Evolutionary conservation across 2,113 vertebrate species (phyloP), one percentile per base, ranked within the genome.

Genomic region (Lophius piscatorius): DNA sequence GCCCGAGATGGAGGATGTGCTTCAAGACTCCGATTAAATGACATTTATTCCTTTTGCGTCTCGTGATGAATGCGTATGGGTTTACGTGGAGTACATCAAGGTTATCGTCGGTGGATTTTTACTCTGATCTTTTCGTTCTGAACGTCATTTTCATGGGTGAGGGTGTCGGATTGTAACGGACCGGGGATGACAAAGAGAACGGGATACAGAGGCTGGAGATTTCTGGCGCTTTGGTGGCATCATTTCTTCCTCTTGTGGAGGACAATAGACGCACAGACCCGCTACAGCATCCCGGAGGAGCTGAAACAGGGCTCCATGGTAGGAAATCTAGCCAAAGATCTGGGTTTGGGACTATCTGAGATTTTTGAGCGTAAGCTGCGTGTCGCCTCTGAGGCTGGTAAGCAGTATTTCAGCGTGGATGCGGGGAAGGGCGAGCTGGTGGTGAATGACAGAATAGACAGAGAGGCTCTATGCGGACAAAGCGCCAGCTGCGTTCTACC

Each of bases 381-480:
- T 46, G 83, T 94, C 52, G 87, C 91, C 22, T 90, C 91, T 2
- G 90, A 94, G 52, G 76, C 87, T 29, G 88, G 76, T 4, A 80
- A 91, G 70, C 82, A 76, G 66, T 92, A 91, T 88, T 93, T 95
- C 79, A 90, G 77, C 0, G 84, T 95, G 65, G 86, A 92, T 70
- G 47, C 86, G 72, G 91, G 59, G 0, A 92, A 87, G 1, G 94
- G 94, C 3, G 85, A 88, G 74, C 77, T 94, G 76, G 60, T 92
- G 20, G 88, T 94, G 7, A 88, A 89, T 41, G 88, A 92, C 48
- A 88, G 89, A 64, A 91, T 93, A 80, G 94, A 96, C 85, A 91
- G 93, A 49, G 94, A 97, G 70, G 71, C 76, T 5, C 70, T 94
- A 38, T 95, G 94, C n/a, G 91, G 89, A 12, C 86, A 86, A 81